Evolutionary conservation across 2,797 vertebrate species (phyloP).

Genomic region (Scolopax rusticola): DNA sequence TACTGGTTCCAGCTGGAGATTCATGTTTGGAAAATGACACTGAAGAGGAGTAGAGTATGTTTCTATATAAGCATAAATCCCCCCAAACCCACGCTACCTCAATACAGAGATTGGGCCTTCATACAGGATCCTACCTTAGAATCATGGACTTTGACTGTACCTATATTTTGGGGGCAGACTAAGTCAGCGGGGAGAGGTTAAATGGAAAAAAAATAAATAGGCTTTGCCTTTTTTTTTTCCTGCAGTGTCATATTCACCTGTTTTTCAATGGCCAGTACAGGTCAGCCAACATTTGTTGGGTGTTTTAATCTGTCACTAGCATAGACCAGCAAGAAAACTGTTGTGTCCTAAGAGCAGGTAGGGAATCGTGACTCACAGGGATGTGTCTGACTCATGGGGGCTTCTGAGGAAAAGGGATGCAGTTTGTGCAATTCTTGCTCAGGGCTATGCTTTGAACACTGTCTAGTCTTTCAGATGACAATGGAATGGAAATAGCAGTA

Average conservation of each 20-base stretch:
- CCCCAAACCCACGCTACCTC: background rate
- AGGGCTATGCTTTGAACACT: background rate
- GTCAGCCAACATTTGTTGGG: background rate
- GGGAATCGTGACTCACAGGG: background rate
- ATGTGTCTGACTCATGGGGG: background rate
- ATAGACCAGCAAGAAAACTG: background rate
- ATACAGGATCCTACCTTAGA: background rate
- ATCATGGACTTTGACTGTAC: background rate
- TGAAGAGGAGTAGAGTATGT: background rate
- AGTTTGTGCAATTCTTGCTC: background rate
- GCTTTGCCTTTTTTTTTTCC: background rate
- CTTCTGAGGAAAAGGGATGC: background rate
- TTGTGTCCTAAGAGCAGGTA: background rate
- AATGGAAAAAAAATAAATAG: background rate
- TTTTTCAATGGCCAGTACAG: background rate
- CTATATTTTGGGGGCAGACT: background rate
- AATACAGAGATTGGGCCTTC: background rate
- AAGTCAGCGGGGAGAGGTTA: background rate
- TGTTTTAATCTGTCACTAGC: background rate
- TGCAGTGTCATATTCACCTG: background rate
- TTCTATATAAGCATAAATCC: background rate
- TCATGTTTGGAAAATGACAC: background rate
- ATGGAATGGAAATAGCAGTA: background rate
- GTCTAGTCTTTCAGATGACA: background rate
- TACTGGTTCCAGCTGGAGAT: background rate